Percentiles rank a stretch among this genome's conserved stretches.
Evolutionary conservation across 2,888 invertebrate genomes (phyloP).

Genomic region (Hecatera dysodea): DNA sequence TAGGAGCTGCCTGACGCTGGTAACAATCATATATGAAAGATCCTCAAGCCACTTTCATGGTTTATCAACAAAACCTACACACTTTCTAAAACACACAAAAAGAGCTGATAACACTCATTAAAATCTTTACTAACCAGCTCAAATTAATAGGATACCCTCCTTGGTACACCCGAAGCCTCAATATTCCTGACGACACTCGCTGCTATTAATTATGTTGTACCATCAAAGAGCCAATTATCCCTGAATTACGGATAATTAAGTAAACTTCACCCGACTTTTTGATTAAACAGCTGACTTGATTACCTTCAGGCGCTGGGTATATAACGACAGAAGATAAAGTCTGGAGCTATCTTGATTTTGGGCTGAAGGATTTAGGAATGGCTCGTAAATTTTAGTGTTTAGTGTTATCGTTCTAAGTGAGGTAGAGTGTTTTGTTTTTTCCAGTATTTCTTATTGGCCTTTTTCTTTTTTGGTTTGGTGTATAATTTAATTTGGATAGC

Average conservation of each 20-base stretch:
- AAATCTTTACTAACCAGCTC: slow-evolving; percentile 1
- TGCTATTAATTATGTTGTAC: slow-evolving; percentile 59
- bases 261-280: slow-evolving; percentile 63
- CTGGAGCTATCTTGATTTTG: slow-evolving; percentile 18
- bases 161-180: slow-evolving; percentile 34
- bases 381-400: background rate
- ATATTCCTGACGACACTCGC: slow-evolving; percentile 21
- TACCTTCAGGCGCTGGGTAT: slow-evolving; percentile 33
- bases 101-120: background rate
- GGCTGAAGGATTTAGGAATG: background rate
- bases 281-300: slow-evolving; percentile 65
- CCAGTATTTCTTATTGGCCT: background rate
- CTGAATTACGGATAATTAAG: slow-evolving; percentile 64
- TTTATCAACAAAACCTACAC: no score
- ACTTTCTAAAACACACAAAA: background rate
- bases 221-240: slow-evolving; percentile 61
- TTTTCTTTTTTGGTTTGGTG: no score
- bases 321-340: slow-evolving; percentile 51
- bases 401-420: background rate
- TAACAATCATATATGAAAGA: no score
- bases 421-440: background rate
- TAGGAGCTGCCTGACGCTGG: no score
- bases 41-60: no score
- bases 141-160: slow-evolving; percentile 30
- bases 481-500: no score